Evolutionary conservation across 2,797 vertebrate species (phyloP), one percentile per base, ranked within the genome.

Genomic region (Perodicticus potto): DNA sequence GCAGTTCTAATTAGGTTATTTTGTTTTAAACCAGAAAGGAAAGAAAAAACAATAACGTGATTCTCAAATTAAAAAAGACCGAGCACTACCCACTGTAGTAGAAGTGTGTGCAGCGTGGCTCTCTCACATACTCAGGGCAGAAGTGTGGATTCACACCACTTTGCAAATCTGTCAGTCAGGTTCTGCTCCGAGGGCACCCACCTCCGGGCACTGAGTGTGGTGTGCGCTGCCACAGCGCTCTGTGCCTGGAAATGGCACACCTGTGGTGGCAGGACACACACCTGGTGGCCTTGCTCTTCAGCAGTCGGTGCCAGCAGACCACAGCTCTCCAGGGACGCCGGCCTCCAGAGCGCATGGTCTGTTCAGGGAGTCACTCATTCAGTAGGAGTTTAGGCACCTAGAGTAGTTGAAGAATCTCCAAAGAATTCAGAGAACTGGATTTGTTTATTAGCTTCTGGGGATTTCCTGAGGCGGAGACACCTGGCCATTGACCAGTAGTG

Each of bases 191-290:
- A 53, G 7, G 7, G 1, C 25, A 27, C 12, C n/a, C 12, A 8
- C 0, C 2, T 10, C 6, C 25, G 3, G 40, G n/a, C 19, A 17
- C 34, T 23, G 7, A 0, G n/a, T 7, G 1, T 22, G 59, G 27
- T 10, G 43, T 17, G 29, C 43, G 19, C 43, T 74, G 17, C 9
- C 7, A 37, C 32, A 80, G 4, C 8, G 37, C n/a, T 37, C 77
- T 10, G 4, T 1, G 13, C 53, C 77, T 55, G n/a, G 34, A 40
- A 55, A 78, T n/a, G 11, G 1, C 5, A 5, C 7, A 2, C 61
- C 12, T 40, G 0, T 2, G 5, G 25, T 2, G 4, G 61, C 37
- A 67, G 1, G 43, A 32, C 16, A 53, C 12, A 6, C 32, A 1
- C 17, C 5, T 27, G 17, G n/a, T 0, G 2, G 5, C 4, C 16